phyloP scores from a whole-genome alignment of 2,888 invertebrate species.

The Muscina levida region DNA sequence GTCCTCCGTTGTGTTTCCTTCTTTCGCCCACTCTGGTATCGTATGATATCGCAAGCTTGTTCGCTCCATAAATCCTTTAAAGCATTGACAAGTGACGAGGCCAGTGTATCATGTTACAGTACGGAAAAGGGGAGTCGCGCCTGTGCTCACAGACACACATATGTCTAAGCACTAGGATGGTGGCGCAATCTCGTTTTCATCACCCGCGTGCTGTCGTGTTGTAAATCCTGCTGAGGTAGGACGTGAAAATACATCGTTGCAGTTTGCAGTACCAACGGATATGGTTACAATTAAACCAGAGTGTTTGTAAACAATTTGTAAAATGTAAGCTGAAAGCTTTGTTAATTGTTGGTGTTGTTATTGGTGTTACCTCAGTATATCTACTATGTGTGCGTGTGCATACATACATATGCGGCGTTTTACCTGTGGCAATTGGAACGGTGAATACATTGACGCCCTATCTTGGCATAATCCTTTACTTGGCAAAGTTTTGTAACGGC shows the following conservation, averaged over 20 bases:
- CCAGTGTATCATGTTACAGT: conserved; percentile 53
- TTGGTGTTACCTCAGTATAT: conserved; percentile 39
- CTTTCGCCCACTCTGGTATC: neutral
- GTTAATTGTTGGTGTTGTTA: conserved; percentile 56
- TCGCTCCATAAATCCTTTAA: conserved; percentile 49
- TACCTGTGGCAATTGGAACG: too few relatives aligned
- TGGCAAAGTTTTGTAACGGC: too few relatives aligned
- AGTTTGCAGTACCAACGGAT: conserved; percentile 42
- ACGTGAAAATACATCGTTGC: neutral
- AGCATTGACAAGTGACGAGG: conserved; percentile 58
- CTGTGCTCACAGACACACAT: conserved; percentile 32
- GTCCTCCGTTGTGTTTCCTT: conserved; percentile 12
- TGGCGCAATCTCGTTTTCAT: too few relatives aligned
- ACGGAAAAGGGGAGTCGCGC: neutral
- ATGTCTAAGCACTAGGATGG: neutral
- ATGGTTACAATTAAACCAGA: conserved; percentile 54
- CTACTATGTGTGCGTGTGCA: neutral
- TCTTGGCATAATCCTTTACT: too few relatives aligned
- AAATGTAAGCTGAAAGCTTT: conserved; percentile 60
- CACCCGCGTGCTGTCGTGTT: too few relatives aligned
- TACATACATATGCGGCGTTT: conserved; percentile 16
- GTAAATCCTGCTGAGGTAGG: neutral
- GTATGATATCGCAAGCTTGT: neutral
- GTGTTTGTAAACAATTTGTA: conserved; percentile 62
- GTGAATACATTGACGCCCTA: too few relatives aligned